A percentile compares a stretch with the other conserved stretches of the same genome.
phyloP scores from a whole-genome alignment of 2,888 invertebrate genomes.

The Galeruca laticollis region DNA sequence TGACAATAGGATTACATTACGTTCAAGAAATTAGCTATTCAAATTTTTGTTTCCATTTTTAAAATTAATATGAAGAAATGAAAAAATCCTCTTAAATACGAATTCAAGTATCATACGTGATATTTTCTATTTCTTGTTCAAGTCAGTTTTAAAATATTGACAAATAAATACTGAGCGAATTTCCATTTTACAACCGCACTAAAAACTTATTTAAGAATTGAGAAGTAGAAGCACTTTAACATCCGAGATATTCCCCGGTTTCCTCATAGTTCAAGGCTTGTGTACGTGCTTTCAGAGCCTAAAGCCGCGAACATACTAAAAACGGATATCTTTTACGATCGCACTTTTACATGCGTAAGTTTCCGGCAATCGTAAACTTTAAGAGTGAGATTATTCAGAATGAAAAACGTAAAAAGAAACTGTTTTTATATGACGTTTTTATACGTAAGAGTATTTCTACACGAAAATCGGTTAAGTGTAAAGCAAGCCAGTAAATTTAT shows the following conservation, averaged over 20 bases:
- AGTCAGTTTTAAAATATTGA: slow-evolving; percentile 13
- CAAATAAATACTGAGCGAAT: slow-evolving; percentile 16
- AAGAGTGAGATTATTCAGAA: slow-evolving; percentile 40
- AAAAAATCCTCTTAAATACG: neutral
- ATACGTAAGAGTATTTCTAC: slow-evolving; percentile 1
- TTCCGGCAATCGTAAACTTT: slow-evolving; percentile 37
- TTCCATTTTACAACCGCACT: slow-evolving; percentile 24
- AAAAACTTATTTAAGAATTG: slow-evolving; percentile 33
- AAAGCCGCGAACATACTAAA: slow-evolving; percentile 31
- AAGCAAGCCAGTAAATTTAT: too few species aligned
- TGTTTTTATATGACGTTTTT: slow-evolving; percentile 28
- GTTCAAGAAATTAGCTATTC: too few species aligned
- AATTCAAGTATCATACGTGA: neutral
- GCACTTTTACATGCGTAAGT: slow-evolving; percentile 41
- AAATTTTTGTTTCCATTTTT: too few species aligned
- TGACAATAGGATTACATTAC: too few species aligned
- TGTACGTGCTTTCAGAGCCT: slow-evolving; percentile 34
- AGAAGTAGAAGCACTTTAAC: slow-evolving; percentile 28
- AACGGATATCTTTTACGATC: slow-evolving; percentile 39
- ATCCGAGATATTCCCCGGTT: slow-evolving; percentile 21
- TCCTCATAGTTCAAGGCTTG: slow-evolving; percentile 33
- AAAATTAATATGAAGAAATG: neutral
- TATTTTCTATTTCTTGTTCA: neutral
- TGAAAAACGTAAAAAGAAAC: slow-evolving; percentile 32
- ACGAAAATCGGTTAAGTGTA: neutral